Conservation (phyloP, 1,140 invertebrate genomes). For the Holcopasites calliopsidis region DNA sequence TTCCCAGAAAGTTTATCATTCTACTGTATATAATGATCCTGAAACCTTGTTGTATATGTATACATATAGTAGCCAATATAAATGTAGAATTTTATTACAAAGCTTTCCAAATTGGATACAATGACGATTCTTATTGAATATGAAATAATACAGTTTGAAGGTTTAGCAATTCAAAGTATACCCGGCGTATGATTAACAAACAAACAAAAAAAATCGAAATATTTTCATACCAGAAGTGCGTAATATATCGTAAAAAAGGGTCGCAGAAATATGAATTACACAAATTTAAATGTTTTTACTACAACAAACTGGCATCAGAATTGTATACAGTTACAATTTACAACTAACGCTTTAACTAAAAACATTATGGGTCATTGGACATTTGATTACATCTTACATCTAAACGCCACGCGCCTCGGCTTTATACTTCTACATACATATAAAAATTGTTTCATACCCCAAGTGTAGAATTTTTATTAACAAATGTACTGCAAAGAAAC, state of each 20-base stretch:
- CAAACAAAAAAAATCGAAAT: not conserved
- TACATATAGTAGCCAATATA: slow-evolving; percentile 5
- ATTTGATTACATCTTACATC: no score
- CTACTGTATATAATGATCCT: slow-evolving; percentile 45
- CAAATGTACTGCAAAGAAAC: no score
- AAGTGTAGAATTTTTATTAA: not conserved
- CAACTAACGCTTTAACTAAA: not conserved
- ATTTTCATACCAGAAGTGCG: slow-evolving; percentile 4
- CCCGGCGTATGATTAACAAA: not conserved
- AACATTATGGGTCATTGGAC: not conserved
- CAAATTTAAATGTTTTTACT: not conserved
- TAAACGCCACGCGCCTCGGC: no score
- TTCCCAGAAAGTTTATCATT: slow-evolving; percentile 66
- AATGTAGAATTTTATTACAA: slow-evolving; percentile 1
- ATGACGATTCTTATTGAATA: slow-evolving; percentile 2
- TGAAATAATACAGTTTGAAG: not conserved
- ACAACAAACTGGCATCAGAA: not conserved
- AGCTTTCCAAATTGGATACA: not conserved
- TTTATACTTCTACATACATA: no score
- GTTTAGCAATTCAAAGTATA: not conserved
- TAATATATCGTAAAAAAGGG: not conserved
- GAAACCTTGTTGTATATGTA: slow-evolving; percentile 26
- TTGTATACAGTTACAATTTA: not conserved
- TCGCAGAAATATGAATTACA: slow-evolving; percentile 1
- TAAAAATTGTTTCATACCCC: not conserved